Percentiles rank a stretch among this genome's conserved stretches.
Evolutionary conservation across 2,797 vertebrate species (phyloP).

Genomic region (Babyrousa celebensis): DNA sequence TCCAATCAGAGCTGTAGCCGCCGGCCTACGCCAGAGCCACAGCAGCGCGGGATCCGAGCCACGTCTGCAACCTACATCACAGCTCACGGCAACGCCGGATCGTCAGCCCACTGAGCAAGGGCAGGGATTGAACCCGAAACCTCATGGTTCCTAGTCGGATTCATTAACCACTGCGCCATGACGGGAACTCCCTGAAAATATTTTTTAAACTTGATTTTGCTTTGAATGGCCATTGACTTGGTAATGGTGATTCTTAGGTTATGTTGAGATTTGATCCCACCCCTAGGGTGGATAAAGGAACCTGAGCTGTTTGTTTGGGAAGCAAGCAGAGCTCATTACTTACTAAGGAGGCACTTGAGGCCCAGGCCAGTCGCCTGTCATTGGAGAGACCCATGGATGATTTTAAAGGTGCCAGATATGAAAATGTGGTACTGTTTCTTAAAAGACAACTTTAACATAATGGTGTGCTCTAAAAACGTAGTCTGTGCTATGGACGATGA

Average conservation of each 20-base stretch:
- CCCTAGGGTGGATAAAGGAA: background rate
- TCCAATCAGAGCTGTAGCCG: too few species aligned
- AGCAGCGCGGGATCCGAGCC: too few species aligned
- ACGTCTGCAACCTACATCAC: too few species aligned
- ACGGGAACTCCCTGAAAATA: too few species aligned
- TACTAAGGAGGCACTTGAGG: background rate
- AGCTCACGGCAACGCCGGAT: too few species aligned
- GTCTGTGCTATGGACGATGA: background rate
- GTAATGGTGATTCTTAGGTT: slow-evolving; percentile 51
- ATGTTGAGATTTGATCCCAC: background rate
- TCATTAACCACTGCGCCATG: too few species aligned
- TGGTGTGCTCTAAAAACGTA: background rate
- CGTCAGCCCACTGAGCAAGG: too few species aligned
- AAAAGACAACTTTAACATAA: slow-evolving; percentile 46
- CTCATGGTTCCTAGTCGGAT: too few species aligned
- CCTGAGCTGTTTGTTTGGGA: background rate
- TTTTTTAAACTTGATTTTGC: slow-evolving; percentile 68
- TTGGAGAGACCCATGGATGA: background rate
- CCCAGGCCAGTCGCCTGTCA: background rate
- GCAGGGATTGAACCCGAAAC: too few species aligned
- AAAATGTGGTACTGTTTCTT: background rate
- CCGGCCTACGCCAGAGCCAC: too few species aligned
- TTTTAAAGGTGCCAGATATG: slow-evolving; percentile 30
- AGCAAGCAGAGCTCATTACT: background rate
- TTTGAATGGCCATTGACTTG: slow-evolving; percentile 60